Evolutionary conservation across 2,888 invertebrate species (phyloP).

Genomic region (Trilocha varians): DNA sequence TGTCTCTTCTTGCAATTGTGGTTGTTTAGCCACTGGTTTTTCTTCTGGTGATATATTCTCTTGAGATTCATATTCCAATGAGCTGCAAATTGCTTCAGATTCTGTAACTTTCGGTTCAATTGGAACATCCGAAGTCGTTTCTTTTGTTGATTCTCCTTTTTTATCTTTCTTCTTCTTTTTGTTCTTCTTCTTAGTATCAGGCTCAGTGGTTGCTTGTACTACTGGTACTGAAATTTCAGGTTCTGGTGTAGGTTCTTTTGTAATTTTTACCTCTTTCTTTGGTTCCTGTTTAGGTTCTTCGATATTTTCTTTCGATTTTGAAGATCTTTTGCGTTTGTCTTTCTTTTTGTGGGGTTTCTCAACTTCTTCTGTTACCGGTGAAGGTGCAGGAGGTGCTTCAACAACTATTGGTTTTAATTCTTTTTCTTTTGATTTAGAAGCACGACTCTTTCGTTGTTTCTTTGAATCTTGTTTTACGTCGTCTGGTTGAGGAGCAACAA

Average conservation of each 20-base stretch:
- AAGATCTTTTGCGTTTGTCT: slow-evolving; percentile 47
- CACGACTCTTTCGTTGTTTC: slow-evolving; percentile 39
- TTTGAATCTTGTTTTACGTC: slow-evolving; percentile 26
- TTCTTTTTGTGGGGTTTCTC: slow-evolving; percentile 34
- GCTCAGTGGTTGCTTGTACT: slow-evolving; percentile 6
- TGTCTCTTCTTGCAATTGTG: too few species aligned
- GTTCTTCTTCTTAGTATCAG: slow-evolving; percentile 38
- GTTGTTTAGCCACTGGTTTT: too few species aligned
- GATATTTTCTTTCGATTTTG: slow-evolving; percentile 36
- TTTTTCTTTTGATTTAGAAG: slow-evolving; percentile 56
- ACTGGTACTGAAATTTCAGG: slow-evolving; percentile 2
- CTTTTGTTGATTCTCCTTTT: slow-evolving; percentile 17
- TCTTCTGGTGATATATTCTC: too few species aligned
- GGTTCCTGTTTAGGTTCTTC: slow-evolving; percentile 14
- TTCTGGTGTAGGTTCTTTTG: slow-evolving; percentile 2
- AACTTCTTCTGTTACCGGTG: slow-evolving; percentile 29
- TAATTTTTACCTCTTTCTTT: slow-evolving; percentile 8
- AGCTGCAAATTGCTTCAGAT: background rate
- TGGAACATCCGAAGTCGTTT: slow-evolving; percentile 17
- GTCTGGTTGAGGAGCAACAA: slow-evolving; percentile 21
- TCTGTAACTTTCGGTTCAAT: background rate
- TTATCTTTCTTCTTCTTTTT: slow-evolving; percentile 53
- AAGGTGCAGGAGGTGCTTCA: slow-evolving; percentile 23
- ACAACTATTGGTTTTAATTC: slow-evolving; percentile 35
- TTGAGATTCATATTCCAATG: too few species aligned